Conservation (phyloP, 2,113 vertebrate species). For the Uropsilus gracilis region DNA sequence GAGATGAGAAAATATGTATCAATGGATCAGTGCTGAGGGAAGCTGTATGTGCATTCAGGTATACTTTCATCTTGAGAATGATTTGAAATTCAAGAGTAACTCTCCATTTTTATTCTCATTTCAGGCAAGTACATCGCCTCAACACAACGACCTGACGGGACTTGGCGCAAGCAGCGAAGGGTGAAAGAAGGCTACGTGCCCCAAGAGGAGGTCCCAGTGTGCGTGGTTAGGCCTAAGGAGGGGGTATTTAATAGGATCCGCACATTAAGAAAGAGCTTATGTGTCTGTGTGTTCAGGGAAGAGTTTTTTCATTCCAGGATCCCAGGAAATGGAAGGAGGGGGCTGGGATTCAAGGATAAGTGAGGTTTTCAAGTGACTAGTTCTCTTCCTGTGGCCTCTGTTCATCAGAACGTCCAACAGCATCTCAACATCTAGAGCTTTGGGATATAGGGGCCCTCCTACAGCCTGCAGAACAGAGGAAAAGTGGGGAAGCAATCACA, state of each 20-base stretch:
- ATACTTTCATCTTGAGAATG: conserved; percentile 26
- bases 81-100: conserved; percentile 35
- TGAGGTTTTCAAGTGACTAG: background rate
- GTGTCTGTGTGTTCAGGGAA: background rate
- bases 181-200: conserved; percentile 96
- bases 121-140: conserved; percentile 96
- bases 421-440: background rate
- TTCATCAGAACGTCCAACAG: conserved; percentile 14
- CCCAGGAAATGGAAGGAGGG: background rate
- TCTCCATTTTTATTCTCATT: conserved; percentile 43
- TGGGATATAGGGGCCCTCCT: background rate
- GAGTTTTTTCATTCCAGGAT: background rate
- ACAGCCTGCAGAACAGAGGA: background rate
- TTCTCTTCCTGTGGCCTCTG: background rate
- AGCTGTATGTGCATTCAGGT: background rate
- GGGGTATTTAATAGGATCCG: background rate
- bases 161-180: conserved; percentile 94
- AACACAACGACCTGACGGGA: conserved; percentile 95
- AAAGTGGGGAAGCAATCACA: background rate
- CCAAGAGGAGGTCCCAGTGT: conserved; percentile 97
- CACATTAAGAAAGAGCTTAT: background rate
- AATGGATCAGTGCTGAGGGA: background rate
- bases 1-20: background rate
- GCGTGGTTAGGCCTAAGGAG: conserved; percentile 78
- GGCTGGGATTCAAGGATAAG: background rate